These are phyloP conservation scores for Andinoacara biseriatus DNA, from an alignment of 2,113 vertebrate species.

Conservation along the genomic window DNA sequence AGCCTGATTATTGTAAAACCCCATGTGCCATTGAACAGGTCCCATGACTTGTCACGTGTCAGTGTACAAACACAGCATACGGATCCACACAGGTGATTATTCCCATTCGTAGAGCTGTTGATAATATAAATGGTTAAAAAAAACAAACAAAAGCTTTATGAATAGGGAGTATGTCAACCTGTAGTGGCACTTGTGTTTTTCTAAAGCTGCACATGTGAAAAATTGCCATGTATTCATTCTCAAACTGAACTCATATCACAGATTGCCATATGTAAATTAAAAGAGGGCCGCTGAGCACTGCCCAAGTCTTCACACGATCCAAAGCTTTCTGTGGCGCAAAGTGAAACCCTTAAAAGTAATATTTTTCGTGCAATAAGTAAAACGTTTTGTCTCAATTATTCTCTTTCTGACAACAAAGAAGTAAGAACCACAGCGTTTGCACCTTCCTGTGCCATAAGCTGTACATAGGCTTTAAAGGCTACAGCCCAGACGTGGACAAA, in stretches of 20 bases:
- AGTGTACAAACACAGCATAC: constrained; percentile 2
- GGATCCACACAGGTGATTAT: constrained; percentile 9
- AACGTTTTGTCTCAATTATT: constrained; percentile 24
- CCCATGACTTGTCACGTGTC: constrained; percentile 33
- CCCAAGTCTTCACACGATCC: background rate
- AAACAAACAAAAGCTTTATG: background rate
- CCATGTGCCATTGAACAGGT: constrained; percentile 65
- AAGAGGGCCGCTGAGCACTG: background rate
- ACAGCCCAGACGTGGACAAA: constrained; percentile 47
- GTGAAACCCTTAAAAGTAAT: constrained; percentile 8
- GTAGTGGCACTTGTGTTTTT: background rate
- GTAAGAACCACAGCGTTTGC: constrained; percentile 11
- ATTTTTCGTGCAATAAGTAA: constrained; percentile 70
- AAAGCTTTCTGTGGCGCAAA: constrained; percentile 9
- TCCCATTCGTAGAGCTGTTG: background rate
- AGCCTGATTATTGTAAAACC: constrained; percentile 42
- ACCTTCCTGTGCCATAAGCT: constrained; percentile 58
- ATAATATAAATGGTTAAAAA: constrained; percentile 27
- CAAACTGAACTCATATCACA: background rate
- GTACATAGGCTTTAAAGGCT: constrained; percentile 62
- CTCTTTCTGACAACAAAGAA: constrained; percentile 9
- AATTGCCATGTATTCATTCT: background rate
- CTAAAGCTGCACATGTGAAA: constrained; percentile 35
- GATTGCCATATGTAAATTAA: background rate
- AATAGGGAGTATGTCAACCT: background rate